phyloP scores from a whole-genome alignment of 2,797 vertebrate species.

The Dipus sagitta region DNA sequence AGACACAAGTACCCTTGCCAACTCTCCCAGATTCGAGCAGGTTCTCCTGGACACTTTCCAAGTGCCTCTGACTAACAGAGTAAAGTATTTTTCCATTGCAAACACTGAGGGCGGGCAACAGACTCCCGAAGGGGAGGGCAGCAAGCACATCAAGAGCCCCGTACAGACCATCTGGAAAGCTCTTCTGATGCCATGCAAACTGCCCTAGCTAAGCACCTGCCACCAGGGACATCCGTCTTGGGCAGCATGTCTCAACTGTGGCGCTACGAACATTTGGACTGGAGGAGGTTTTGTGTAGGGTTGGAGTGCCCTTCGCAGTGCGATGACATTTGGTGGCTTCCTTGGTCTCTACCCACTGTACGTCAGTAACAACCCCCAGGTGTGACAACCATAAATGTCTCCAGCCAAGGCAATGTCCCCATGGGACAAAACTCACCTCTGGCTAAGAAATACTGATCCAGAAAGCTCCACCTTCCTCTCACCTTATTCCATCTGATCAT shows the following conservation, averaged over 20 bases:
- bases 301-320: background rate
- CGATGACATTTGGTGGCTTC: background rate
- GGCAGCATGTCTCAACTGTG: background rate
- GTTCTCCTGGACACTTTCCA: slow-evolving; percentile 79
- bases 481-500: background rate
- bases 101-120: slow-evolving; percentile 66
- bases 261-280: background rate
- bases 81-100: slow-evolving; percentile 82
- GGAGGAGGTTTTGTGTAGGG: background rate
- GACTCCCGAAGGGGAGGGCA: slow-evolving; percentile 53
- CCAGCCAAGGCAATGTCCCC: background rate
- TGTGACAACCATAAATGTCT: slow-evolving; percentile 18
- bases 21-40: slow-evolving; percentile 81
- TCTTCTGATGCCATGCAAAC: background rate
- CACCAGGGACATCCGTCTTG: background rate
- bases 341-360: background rate
- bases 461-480: background rate
- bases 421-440: background rate
- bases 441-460: background rate
- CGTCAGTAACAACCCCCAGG: background rate
- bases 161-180: background rate
- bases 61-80: slow-evolving; percentile 77
- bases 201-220: background rate
- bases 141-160: slow-evolving; percentile 9
- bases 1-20: slow-evolving; percentile 77